Base-by-base conservation (phyloP, 2,888 invertebrate species). In the Leptopilina syphax region DNA sequence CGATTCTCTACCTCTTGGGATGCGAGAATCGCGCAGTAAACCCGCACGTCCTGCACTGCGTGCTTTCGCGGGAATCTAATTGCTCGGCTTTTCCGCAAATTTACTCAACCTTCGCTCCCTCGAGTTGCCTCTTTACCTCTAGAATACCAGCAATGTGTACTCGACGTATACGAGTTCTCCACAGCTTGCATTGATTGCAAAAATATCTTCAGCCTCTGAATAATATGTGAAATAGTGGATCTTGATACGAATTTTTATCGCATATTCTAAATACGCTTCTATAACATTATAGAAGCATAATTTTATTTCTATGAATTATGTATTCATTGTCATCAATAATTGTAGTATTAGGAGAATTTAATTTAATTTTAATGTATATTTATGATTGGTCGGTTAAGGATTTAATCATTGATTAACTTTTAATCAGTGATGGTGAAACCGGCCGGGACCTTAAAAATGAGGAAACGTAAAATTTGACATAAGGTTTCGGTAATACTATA, bases 51-150 rank as follows among this genome's bases (percentile, higher is more conserved):
- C 70, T 70, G 70, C 54, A 54, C 70, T 50, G 70, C 70, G 70
- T 70, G 70, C 70, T 70, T 50, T 27, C 54, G 70, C 70, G 70
- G 70, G 70, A 70, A 54, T 70, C 70, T 70, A 70, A 70, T 70
- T 70, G 70, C 70, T 70, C 70, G 70, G 70, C 70, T 70, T 70
- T 70, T 70, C 70, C 70, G 70, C 70, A 70, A 70, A 70, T 70
- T 70, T 70, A 70, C 70, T 50, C 70, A 70, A 70, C 70, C 50
- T 70, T 70, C 50, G 70, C 54, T 50, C 70, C 70, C 70, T 70
- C 54, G 54, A 70, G 70, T 27, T 54, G 13, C 70, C 70, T 27
- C 70, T 70, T 13, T 50, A 50, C 70, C 27, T 27, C 54, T 27
- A 27, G 70, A 70, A 70, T 70, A 70, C 70, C 70, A 70, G 70